A percentile compares a stretch with the other conserved stretches of the same genome.
Conservation (phyloP, 1,140 invertebrate genomes). For the Polypedilum pembai region DNA sequence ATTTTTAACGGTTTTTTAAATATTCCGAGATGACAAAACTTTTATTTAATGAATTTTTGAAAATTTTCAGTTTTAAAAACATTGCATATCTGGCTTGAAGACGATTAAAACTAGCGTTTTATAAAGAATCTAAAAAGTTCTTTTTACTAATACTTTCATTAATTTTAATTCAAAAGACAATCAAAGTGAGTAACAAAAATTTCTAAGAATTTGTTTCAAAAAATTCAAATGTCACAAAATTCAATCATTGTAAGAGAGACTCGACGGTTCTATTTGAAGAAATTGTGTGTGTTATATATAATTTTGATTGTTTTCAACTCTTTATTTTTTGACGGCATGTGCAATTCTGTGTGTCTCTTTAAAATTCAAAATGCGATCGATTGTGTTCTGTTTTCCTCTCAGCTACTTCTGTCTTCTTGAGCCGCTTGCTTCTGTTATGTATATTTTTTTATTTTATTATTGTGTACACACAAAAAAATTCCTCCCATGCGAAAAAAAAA, state of each 20-base stretch:
- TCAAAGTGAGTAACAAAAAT: no score
- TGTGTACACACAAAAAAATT: not conserved
- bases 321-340: slow-evolving; percentile 27
- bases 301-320: slow-evolving; percentile 25
- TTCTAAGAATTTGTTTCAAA: no score
- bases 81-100: no score
- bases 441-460: not conserved
- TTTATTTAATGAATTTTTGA: no score
- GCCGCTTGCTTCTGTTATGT: not conserved
- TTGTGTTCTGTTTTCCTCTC: not conserved
- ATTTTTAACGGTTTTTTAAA: no score
- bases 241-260: not conserved
- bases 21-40: no score
- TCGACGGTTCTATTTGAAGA: no score
- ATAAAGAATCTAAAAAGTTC: no score
- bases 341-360: slow-evolving; percentile 23
- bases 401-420: not conserved
- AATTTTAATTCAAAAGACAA: no score
- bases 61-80: no score
- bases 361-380: slow-evolving; percentile 27
- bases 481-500: not conserved
- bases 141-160: no score
- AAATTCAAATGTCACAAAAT: not conserved
- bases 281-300: slow-evolving; percentile 25
- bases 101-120: no score